Evolutionary conservation across 2,797 vertebrate species (phyloP), one percentile per base, ranked within the genome.

Genomic region (Spizella passerina): DNA sequence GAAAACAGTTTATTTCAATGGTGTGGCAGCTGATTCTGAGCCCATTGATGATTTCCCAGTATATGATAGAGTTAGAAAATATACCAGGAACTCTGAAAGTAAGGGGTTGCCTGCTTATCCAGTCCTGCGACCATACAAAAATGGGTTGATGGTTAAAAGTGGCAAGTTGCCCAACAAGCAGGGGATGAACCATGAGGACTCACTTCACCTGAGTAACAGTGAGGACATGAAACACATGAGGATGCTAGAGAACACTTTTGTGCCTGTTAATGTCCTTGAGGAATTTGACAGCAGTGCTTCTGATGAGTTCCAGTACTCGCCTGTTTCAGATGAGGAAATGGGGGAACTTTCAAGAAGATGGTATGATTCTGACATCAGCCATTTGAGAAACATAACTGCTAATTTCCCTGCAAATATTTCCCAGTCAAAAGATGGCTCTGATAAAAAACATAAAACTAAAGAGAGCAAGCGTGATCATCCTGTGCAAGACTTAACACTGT

Each of bases 91-190:
- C 34, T 63, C 30, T 70, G 93, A 96, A 92, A 91, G 68, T 52
- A 95, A 97, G 61, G 87, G 55, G 26, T 63, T 94, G 4, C 46
- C 88, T n/a, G 95, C 98, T 89, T 98, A 97, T 47, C 96, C 98
- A 15, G 94, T 98, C 95, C 97, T 99, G 57, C 96, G 96, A 82
- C 98, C 98, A 0, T 99, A 99, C 95, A 98, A 98, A 97, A 98
- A 99, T 61, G 98, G 98, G 32, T 98, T 99, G 94, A 97, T 99
- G 80, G 98, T 99, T 92, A 99, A 99, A 96, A 99, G 98, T 32
- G 98, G 98, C 83, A 98, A 97, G 96, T 97, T 98, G 96, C 94
- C 96, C 22, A 98, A 89, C 92, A 98, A 97, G 86, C 98, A 98
- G 43, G 77, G 97, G 19, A 95, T 97, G 82, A 97, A 60, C 50